A percentile compares a stretch with the other conserved stretches of the same genome.
Conservation (phyloP, 2,888 invertebrate species). For the Alentia gelatinosa region DNA sequence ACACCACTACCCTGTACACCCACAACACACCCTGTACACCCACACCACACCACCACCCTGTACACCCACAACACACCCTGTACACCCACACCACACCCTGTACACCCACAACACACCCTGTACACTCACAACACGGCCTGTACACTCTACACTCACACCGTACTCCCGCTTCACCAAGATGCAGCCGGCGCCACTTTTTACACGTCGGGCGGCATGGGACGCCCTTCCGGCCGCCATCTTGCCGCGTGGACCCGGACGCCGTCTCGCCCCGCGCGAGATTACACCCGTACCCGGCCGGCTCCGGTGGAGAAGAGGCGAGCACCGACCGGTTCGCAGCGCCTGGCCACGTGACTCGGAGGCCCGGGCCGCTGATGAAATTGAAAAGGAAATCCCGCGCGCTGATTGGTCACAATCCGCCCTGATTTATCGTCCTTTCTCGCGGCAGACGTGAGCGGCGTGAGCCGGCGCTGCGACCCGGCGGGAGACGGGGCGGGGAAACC, state of each 20-base stretch:
- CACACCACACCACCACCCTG: too few relatives aligned
- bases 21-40: too few relatives aligned
- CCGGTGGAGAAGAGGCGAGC: neutral
- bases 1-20: too few relatives aligned
- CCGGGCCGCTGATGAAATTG: conserved; percentile 8
- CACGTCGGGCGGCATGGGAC: neutral
- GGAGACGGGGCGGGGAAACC: neutral
- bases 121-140: neutral
- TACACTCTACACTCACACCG: neutral
- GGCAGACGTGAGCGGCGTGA: conserved; percentile 1
- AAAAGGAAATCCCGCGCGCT: conserved; percentile 17
- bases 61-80: too few relatives aligned
- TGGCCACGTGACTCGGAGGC: neutral
- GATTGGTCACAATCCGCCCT: conserved; percentile 8
- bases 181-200: neutral
- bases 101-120: neutral
- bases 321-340: neutral
- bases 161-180: neutral
- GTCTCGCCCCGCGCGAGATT: neutral
- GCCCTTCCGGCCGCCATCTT: neutral
- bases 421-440: conserved; percentile 15
- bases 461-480: neutral
- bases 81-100: too few relatives aligned
- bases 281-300: neutral
- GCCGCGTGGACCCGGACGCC: neutral